Percentiles rank a stretch among this genome's conserved stretches.
Evolutionary conservation across 53 echinoderm and acorn worm genomes (phyloP).

Genomic region (Holothuria scabra): DNA sequence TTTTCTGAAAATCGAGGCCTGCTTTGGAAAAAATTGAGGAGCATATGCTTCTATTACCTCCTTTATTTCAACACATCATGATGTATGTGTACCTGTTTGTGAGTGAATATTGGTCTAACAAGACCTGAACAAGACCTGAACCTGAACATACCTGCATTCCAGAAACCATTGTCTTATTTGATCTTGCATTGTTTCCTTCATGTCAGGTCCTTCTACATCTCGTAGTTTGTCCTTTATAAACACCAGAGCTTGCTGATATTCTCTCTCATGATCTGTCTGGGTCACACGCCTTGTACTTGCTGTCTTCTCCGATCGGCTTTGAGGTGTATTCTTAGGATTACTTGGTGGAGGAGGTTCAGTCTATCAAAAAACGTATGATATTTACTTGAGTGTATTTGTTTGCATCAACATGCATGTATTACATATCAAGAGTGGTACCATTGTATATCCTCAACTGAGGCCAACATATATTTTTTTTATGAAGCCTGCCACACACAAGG

Average conservation of each 20-base stretch:
- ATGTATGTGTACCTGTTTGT: neutral
- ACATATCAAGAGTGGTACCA: too few relatives aligned
- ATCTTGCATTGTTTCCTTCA: slow-evolving; percentile 99
- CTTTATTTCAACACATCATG: neutral
- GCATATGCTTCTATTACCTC: too few relatives aligned
- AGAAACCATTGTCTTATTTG: slow-evolving; percentile 99
- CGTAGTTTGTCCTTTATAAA: slow-evolving; percentile 90
- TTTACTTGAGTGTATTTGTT: too few relatives aligned
- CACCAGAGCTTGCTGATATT: slow-evolving; percentile 88
- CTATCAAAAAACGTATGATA: slow-evolving; percentile 46
- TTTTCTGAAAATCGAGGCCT: too few relatives aligned
- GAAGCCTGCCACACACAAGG: too few relatives aligned
- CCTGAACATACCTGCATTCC: slow-evolving; percentile 81
- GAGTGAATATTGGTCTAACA: neutral
- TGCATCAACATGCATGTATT: too few relatives aligned
- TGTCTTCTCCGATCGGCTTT: slow-evolving; percentile 68
- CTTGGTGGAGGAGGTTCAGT: slow-evolving; percentile 76
- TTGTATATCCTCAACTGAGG: too few relatives aligned
- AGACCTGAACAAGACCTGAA: neutral
- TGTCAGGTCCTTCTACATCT: slow-evolving; percentile 98
- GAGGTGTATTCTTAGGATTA: slow-evolving; percentile 84
- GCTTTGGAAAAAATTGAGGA: too few relatives aligned
- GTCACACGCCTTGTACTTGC: slow-evolving; percentile 77
- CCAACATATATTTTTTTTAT: too few relatives aligned
- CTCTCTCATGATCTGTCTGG: slow-evolving; percentile 89